phyloP scores from a whole-genome alignment of 2,797 vertebrate genomes.

The Gastrophryne carolinensis region DNA sequence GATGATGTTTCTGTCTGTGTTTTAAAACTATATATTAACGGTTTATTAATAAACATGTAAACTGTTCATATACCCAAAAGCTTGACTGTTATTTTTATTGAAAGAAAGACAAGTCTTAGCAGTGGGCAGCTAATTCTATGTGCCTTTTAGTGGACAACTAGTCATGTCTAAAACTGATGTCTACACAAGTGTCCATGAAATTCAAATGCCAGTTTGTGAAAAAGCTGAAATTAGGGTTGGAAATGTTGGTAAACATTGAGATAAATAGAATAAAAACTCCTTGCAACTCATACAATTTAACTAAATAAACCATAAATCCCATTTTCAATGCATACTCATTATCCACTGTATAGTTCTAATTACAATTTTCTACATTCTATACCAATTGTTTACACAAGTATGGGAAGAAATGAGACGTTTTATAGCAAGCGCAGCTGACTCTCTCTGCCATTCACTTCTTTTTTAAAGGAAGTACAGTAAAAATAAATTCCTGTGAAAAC shows the following conservation, averaged over 20 bases:
- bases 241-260: slow-evolving; percentile 29
- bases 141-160: background rate
- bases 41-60: too few species aligned
- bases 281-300: background rate
- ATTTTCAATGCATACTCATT: slow-evolving; percentile 13
- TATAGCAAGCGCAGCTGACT: slow-evolving; percentile 40
- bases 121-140: background rate
- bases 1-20: too few species aligned
- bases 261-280: slow-evolving; percentile 17
- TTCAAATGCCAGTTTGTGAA: background rate
- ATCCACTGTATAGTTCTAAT: slow-evolving; percentile 39
- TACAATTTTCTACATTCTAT: slow-evolving; percentile 42
- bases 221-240: background rate
- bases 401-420: slow-evolving; percentile 11
- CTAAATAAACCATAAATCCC: slow-evolving; percentile 12
- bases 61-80: too few species aligned
- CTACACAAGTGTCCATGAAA: background rate
- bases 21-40: too few species aligned
- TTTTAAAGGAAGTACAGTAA: slow-evolving; percentile 31
- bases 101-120: background rate
- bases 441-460: slow-evolving; percentile 14
- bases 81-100: too few species aligned
- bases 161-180: background rate
- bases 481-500: slow-evolving; percentile 46
- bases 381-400: slow-evolving; percentile 35